Evolutionary conservation across 2,797 vertebrate species (phyloP), one percentile per base, ranked within the genome.

Genomic region (Lacerta bilineata): DNA sequence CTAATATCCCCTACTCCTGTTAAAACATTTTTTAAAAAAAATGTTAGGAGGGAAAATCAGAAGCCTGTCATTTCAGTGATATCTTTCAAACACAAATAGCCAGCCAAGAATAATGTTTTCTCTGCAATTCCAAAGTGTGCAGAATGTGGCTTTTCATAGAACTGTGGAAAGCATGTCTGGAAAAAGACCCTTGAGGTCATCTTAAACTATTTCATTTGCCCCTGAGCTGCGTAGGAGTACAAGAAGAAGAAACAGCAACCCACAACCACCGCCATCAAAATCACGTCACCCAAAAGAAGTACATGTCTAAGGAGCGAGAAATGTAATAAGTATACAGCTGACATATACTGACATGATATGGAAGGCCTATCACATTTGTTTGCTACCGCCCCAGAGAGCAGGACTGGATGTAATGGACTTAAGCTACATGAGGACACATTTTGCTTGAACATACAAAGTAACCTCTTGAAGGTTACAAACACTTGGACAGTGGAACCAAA

Each of bases 61-160:
- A 90, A 88, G 20, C 41, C 64, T 64, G 79, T 50, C 72, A 87
- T 88, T 59, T 89, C 84, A 91, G 74, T 84, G 81, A 43, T 85
- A 93, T 84, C 76, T 83, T 92, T 92, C 64, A 94, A 95, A 89
- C 81, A 84, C 10, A 87, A 46, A 90, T 7, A 77, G 61, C 78
- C 10, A 17, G 89, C 90, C 93, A 93, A 83, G 83, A 91, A 94
- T 68, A 91, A 76, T 93, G 81, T 95, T 95, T 95, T 78, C 10
- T 79, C 68, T 71, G 46, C 78, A 81, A 3, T 89, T 88, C 15
- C 90, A 85, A 93, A 92, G 74, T 79, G 81, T 93, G 91, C 59
- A 92, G 75, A 88, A 92, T 93, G 84, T 71, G 94, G 55, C 77
- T 90, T 93, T 91, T 94, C 91, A 87, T 87, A 93, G 88, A 90